Evolutionary conservation across 2,888 invertebrate species (phyloP).

Genomic region (Aporophyla nigra): DNA sequence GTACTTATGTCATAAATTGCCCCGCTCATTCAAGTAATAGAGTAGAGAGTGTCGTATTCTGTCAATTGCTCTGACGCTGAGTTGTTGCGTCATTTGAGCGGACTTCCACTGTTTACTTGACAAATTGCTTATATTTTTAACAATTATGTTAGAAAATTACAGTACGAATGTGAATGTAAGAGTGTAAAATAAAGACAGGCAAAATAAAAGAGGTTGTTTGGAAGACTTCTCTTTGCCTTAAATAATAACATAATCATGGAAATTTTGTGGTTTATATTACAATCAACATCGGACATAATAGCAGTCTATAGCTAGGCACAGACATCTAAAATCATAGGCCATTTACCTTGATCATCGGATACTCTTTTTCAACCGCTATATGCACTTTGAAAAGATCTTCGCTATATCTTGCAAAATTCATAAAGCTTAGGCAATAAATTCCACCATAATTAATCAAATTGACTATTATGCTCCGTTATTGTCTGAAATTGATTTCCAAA

Average conservation of each 20-base stretch:
- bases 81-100: conserved; percentile 44
- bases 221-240: not conserved
- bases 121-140: conserved; percentile 29
- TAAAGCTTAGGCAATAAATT: too few relatives aligned
- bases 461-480: not conserved
- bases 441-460: not conserved
- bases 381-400: too few relatives aligned
- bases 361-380: not conserved
- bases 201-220: not conserved
- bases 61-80: conserved; percentile 38
- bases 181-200: not conserved
- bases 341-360: not conserved
- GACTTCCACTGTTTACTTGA: conserved; percentile 24
- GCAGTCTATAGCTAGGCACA: not conserved
- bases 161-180: conserved; percentile 19
- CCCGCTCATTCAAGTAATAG: conserved; percentile 50
- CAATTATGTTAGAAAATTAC: conserved; percentile 34
- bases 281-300: not conserved
- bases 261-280: not conserved
- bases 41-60: conserved; percentile 58
- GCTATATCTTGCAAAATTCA: too few relatives aligned
- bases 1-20: conserved; percentile 58
- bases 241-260: not conserved
- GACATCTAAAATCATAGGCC: not conserved
- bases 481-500: not conserved